These are phyloP conservation scores for Rapana venosa DNA, from an alignment of 2,888 invertebrate genomes.

Conservation along the genomic window DNA sequence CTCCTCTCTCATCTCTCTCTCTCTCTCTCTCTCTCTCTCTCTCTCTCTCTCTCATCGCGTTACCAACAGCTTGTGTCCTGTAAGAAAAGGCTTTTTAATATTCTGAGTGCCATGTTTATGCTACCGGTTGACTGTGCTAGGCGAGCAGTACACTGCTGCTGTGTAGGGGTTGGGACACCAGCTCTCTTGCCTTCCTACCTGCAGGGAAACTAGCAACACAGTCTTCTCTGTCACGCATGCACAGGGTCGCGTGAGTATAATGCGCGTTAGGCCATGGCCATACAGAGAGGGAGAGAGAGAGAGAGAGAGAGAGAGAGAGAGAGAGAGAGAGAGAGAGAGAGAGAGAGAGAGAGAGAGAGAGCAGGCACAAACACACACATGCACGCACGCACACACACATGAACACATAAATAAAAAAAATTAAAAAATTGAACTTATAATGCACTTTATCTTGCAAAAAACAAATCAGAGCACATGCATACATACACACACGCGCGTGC, in stretches of 20 bases:
- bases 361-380: not conserved
- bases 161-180: too few species aligned
- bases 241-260: too few species aligned
- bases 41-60: not conserved
- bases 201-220: too few species aligned
- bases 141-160: too few species aligned
- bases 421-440: not conserved
- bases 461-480: not conserved
- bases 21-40: not conserved
- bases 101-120: too few species aligned
- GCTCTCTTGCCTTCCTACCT: too few species aligned
- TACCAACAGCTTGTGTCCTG: too few species aligned
- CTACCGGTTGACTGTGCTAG: too few species aligned
- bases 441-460: not conserved
- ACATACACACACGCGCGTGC: not conserved
- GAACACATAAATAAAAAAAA: not conserved
- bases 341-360: constrained; percentile 1
- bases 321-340: not conserved
- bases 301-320: constrained; percentile 21
- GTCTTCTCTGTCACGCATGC: too few species aligned
- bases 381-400: not conserved
- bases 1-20: not conserved
- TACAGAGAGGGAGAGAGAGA: constrained; percentile 15
- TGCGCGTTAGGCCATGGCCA: too few species aligned
- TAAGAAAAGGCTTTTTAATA: too few species aligned